These are phyloP conservation scores for Neolamprologus sp. DNA, from an alignment of 2,113 vertebrate genomes.

Conservation along the genomic window DNA sequence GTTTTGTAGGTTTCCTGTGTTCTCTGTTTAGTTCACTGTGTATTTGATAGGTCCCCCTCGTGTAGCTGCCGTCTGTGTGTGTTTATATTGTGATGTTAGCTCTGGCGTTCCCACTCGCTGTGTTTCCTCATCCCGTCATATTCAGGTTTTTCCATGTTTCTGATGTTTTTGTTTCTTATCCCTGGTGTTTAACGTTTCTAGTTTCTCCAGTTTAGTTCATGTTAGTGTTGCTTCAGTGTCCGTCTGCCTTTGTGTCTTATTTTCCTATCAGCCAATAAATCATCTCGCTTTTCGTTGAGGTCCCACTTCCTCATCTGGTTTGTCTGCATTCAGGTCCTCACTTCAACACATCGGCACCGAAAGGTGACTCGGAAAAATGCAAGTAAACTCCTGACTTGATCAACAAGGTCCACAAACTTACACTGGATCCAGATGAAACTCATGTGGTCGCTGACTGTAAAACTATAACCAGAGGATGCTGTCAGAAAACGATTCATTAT, in stretches of 20 bases:
- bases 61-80: neutral
- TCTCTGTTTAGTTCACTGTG: neutral
- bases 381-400: neutral
- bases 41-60: accelerated
- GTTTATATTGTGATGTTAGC: neutral
- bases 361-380: neutral
- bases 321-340: neutral
- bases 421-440: neutral
- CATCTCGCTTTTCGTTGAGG: neutral
- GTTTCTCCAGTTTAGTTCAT: neutral
- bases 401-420: neutral
- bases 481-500: accelerated
- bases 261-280: neutral
- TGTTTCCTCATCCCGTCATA: neutral
- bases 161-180: accelerated
- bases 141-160: neutral
- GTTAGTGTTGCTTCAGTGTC: neutral
- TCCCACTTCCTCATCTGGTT: accelerated
- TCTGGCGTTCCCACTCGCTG: neutral
- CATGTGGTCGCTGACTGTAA: neutral
- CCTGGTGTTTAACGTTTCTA: neutral
- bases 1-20: neutral
- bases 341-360: neutral
- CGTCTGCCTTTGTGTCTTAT: neutral
- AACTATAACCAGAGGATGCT: neutral